Percentiles rank a stretch among this genome's conserved stretches.
Conservation (phyloP, 2,113 vertebrate species). For the Myxocyprinus asiaticus region DNA sequence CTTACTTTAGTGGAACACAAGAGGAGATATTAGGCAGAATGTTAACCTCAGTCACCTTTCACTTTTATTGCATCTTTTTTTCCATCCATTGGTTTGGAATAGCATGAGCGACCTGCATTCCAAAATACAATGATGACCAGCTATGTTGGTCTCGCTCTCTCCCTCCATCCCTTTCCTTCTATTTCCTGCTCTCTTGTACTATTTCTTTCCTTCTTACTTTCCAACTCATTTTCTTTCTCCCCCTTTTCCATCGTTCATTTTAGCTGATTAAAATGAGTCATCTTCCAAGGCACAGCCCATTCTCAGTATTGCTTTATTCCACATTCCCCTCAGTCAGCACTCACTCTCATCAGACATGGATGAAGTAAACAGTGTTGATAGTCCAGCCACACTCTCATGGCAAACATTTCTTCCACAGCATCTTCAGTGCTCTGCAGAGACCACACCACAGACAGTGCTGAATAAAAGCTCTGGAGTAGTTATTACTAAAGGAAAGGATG, state of each 20-base stretch:
- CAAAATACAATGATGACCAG: background rate
- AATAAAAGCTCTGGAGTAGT: background rate
- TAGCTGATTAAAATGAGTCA: slow-evolving; percentile 30
- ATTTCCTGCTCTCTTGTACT: background rate
- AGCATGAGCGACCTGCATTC: background rate
- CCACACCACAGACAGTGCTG: slow-evolving; percentile 12
- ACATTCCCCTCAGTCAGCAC: slow-evolving; percentile 8
- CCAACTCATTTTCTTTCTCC: background rate
- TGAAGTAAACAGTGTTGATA: slow-evolving; percentile 42
- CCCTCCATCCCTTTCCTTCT: background rate
- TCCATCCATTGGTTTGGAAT: too few species aligned
- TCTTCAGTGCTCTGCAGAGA: slow-evolving; percentile 27
- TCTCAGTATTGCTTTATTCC: slow-evolving; percentile 1
- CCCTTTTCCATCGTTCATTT: slow-evolving; percentile 2
- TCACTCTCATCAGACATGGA: slow-evolving; percentile 27
- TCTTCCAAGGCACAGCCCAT: slow-evolving; percentile 10
- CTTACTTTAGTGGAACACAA: too few species aligned
- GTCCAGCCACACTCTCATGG: slow-evolving; percentile 24
- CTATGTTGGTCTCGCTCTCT: background rate
- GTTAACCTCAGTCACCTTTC: too few species aligned
- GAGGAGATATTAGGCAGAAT: too few species aligned
- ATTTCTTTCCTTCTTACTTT: background rate
- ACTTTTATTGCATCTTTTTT: too few species aligned
- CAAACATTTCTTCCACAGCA: slow-evolving; percentile 7
- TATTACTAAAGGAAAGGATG: background rate